phyloP scores from a whole-genome alignment of 2,888 invertebrate species.

The Strigamia crassipes region DNA sequence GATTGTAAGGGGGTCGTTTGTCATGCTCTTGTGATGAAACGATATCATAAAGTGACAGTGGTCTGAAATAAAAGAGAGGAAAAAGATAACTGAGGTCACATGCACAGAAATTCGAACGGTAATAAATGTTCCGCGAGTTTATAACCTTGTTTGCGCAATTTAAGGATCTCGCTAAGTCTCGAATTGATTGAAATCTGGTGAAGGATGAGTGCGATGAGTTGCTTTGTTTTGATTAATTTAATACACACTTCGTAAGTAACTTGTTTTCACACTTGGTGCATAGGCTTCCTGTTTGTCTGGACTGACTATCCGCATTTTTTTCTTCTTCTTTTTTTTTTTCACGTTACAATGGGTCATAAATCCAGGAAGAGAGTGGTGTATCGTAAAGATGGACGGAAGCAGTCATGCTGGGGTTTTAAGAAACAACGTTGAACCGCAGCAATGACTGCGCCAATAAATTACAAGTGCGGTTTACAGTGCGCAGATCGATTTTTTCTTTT shows the following conservation, averaged over 20 bases:
- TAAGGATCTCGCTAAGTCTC: background rate
- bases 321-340: background rate
- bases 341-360: conserved; percentile 7
- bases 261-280: background rate
- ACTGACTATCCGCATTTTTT: background rate
- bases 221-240: background rate
- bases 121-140: background rate
- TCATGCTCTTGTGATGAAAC: background rate
- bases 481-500: background rate
- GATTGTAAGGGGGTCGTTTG: background rate
- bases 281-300: background rate
- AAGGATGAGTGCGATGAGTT: too few relatives aligned
- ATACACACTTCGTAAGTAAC: background rate
- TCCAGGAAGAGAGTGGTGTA: background rate
- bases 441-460: background rate
- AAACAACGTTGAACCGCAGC: background rate
- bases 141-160: background rate
- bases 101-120: background rate
- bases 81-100: background rate
- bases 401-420: background rate
- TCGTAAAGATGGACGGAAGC: background rate
- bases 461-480: background rate
- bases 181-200: background rate
- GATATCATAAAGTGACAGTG: background rate
- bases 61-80: background rate